These are phyloP conservation scores for Lepus americanus DNA, from an alignment of 2,113 vertebrate species.

Conservation along the genomic window DNA sequence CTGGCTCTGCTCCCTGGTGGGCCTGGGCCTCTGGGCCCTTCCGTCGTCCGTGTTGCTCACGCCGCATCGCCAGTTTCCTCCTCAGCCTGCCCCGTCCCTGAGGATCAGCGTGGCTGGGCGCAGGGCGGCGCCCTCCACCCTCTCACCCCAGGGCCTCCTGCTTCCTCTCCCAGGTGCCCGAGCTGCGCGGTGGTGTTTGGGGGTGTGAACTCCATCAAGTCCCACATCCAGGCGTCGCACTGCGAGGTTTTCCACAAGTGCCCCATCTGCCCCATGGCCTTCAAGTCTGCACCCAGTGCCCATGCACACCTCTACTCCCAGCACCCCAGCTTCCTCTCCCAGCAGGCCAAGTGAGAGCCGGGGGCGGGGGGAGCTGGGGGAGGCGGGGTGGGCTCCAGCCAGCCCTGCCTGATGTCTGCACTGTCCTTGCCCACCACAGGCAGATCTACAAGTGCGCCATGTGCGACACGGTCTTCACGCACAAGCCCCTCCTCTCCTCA, in stretches of 20 bases:
- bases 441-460: conserved; percentile 98
- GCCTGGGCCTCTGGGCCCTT: not conserved
- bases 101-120: not conserved
- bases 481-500: conserved; percentile 95
- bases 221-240: conserved; percentile 96
- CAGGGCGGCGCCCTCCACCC: not conserved
- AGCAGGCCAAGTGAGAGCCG: conserved; percentile 91
- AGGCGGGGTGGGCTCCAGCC: not conserved
- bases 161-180: conserved; percentile 90
- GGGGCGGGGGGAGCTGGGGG: accelerated
- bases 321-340: conserved; percentile 91
- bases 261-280: conserved; percentile 98
- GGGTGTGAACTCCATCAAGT: conserved; percentile 95
- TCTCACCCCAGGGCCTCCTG: not conserved
- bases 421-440: conserved; percentile 82
- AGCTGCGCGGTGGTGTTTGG: conserved; percentile 97
- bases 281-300: conserved; percentile 95
- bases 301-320: conserved; percentile 93
- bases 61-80: not conserved
- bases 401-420: not conserved
- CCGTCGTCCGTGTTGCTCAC: accelerated
- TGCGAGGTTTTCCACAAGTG: conserved; percentile 99
- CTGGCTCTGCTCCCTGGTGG: not conserved
- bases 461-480: conserved; percentile 98
- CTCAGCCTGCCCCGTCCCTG: accelerated